Percentiles rank a stretch among this genome's conserved stretches.
phyloP scores from a whole-genome alignment of 2,888 invertebrate species.

The Stratiomys singularior region DNA sequence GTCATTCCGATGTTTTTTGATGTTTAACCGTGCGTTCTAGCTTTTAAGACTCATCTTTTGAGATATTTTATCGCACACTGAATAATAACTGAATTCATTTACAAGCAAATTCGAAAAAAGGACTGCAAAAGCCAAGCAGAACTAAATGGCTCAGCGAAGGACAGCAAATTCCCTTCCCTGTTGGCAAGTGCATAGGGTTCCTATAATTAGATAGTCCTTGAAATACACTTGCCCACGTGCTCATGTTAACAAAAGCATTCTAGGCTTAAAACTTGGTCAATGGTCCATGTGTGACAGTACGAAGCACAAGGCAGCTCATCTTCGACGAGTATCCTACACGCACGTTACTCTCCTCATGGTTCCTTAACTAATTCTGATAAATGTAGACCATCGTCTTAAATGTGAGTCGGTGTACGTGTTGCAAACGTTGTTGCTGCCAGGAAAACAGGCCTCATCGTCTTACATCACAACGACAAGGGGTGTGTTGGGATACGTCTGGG shows the following conservation, averaged over 20 bases:
- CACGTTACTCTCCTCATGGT: background rate
- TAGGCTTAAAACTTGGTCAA: background rate
- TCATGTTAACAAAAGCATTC: background rate
- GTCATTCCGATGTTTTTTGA: background rate
- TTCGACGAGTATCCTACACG: background rate
- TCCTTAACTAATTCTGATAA: constrained; percentile 39
- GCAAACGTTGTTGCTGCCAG: background rate
- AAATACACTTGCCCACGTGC: too few relatives aligned
- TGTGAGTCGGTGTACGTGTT: background rate
- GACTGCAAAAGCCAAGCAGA: too few relatives aligned
- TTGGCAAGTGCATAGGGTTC: too few relatives aligned
- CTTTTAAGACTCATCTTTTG: too few relatives aligned
- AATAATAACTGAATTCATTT: too few relatives aligned
- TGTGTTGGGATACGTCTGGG: constrained; percentile 31
- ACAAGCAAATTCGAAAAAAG: too few relatives aligned
- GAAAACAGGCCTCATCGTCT: constrained; percentile 26
- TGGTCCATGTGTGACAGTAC: background rate
- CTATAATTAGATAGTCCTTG: too few relatives aligned
- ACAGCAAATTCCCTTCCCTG: too few relatives aligned
- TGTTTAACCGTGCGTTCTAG: too few relatives aligned
- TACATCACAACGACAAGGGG: constrained; percentile 12
- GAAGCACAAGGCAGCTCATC: background rate
- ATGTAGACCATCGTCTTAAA: constrained; percentile 24
- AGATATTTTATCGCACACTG: too few relatives aligned
- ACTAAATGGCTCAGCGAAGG: too few relatives aligned